A percentile compares a stretch with the other conserved stretches of the same genome.
Evolutionary conservation across 2,888 invertebrate species (phyloP).

Genomic region (Pecten maximus): DNA sequence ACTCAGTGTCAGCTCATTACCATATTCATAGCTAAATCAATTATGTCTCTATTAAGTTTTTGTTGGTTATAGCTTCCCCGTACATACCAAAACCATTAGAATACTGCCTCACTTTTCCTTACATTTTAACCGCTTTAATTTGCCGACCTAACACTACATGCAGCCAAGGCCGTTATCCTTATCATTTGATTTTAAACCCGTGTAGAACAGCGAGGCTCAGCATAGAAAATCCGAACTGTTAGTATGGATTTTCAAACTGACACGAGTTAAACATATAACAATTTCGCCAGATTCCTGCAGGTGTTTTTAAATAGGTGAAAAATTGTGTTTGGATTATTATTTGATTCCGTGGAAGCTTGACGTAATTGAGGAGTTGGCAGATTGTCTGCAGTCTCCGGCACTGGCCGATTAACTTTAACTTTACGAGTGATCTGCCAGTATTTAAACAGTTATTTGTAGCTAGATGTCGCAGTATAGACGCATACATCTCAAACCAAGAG

Average conservation of each 20-base stretch:
- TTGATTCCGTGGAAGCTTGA: background rate
- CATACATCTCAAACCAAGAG: background rate
- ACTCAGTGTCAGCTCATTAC: background rate
- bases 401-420: background rate
- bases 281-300: background rate
- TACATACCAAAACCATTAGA: background rate
- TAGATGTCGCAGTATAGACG: background rate
- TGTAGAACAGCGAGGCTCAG: too few relatives aligned
- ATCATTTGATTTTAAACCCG: background rate
- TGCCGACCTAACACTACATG: background rate
- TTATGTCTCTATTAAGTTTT: background rate
- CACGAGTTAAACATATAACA: background rate
- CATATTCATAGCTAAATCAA: background rate
- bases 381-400: background rate
- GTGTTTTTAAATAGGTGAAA: conserved; percentile 8
- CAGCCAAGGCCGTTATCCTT: background rate
- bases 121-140: background rate
- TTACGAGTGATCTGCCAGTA: background rate
- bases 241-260: background rate
- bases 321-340: background rate
- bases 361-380: background rate
- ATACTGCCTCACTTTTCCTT: background rate
- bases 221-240: background rate
- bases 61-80: background rate
- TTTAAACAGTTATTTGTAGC: background rate